A percentile compares a stretch with the other conserved stretches of the same genome.
Evolutionary conservation across 2,888 invertebrate genomes (phyloP).

Genomic region (Charanyca ferruginea): DNA sequence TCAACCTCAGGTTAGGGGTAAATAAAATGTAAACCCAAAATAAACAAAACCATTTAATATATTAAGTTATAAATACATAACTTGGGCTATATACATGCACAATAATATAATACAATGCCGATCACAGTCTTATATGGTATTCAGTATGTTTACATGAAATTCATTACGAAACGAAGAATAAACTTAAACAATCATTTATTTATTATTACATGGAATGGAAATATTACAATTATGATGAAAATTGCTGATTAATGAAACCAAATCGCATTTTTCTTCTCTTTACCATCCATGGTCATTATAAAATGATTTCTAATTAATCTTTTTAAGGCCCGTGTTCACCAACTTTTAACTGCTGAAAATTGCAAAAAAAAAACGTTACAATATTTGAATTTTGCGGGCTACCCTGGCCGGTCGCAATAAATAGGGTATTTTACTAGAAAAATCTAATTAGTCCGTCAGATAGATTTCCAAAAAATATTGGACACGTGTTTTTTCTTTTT

Average conservation of each 20-base stretch:
- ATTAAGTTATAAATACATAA: conserved; percentile 74
- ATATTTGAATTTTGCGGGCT: too few relatives aligned
- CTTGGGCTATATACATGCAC: conserved; percentile 70
- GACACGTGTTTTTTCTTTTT: too few relatives aligned
- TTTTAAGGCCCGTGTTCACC: too few relatives aligned
- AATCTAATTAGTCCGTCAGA: too few relatives aligned
- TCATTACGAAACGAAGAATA: conserved; percentile 1
- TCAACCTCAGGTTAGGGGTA: not conserved
- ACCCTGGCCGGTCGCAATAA: too few relatives aligned
- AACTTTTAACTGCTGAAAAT: too few relatives aligned
- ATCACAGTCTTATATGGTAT: conserved; percentile 80
- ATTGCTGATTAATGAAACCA: not conserved
- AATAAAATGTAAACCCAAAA: conserved; percentile 28
- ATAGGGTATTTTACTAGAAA: too few relatives aligned
- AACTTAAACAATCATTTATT: not conserved
- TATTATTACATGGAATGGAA: conserved; percentile 29
- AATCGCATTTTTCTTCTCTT: not conserved
- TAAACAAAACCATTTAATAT: conserved; percentile 74
- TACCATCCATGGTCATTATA: not conserved
- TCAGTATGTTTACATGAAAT: conserved; percentile 48
- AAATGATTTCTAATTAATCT: not conserved
- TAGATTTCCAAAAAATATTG: too few relatives aligned
- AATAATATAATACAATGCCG: conserved; percentile 73
- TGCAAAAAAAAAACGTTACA: too few relatives aligned
- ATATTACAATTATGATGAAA: not conserved